Percentiles rank a stretch among this genome's conserved stretches.
These are phyloP conservation scores for Acleris literana DNA, from an alignment of 2,888 invertebrate species.

Conservation along the genomic window DNA sequence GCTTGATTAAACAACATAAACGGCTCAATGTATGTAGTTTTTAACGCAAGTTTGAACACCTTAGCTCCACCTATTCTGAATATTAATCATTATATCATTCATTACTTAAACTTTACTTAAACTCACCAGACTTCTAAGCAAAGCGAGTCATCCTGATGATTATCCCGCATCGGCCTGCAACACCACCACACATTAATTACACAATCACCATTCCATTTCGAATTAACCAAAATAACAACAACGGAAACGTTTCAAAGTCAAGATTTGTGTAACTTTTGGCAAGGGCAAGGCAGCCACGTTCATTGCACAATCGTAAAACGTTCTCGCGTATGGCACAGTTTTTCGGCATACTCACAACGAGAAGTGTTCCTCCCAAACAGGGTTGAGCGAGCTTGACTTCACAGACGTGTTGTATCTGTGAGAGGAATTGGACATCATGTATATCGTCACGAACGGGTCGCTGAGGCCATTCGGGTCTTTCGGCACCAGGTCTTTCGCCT, in stretches of 20 bases:
- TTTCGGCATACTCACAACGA: slow-evolving; percentile 88
- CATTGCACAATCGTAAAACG: slow-evolving; percentile 29
- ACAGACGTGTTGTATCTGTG: slow-evolving; percentile 95
- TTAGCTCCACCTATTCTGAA: too few species aligned
- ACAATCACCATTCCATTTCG: neutral
- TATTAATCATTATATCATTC: too few species aligned
- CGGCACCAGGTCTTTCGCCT: slow-evolving; percentile 92
- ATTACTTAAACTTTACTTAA: neutral
- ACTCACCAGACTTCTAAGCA: slow-evolving; percentile 92
- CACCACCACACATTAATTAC: slow-evolving; percentile 39
- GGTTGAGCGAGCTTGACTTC: slow-evolving; percentile 94
- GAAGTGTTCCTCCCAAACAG: slow-evolving; percentile 98
- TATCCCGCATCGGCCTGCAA: slow-evolving; percentile 88
- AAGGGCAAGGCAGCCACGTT: slow-evolving; percentile 30
- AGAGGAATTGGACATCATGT: slow-evolving; percentile 89
- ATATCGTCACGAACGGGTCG: slow-evolving; percentile 98
- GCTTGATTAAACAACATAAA: too few species aligned
- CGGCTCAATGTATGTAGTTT: too few species aligned
- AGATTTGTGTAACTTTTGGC: slow-evolving; percentile 31
- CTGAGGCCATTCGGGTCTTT: slow-evolving; percentile 97
- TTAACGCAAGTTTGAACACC: too few species aligned
- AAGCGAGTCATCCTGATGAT: slow-evolving; percentile 88
- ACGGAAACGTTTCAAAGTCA: slow-evolving; percentile 28
- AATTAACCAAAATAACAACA: slow-evolving; percentile 12
- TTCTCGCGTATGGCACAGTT: neutral